These are phyloP conservation scores for Chaetodon trifascialis DNA, from an alignment of 2,113 vertebrate species.

Conservation along the genomic window DNA sequence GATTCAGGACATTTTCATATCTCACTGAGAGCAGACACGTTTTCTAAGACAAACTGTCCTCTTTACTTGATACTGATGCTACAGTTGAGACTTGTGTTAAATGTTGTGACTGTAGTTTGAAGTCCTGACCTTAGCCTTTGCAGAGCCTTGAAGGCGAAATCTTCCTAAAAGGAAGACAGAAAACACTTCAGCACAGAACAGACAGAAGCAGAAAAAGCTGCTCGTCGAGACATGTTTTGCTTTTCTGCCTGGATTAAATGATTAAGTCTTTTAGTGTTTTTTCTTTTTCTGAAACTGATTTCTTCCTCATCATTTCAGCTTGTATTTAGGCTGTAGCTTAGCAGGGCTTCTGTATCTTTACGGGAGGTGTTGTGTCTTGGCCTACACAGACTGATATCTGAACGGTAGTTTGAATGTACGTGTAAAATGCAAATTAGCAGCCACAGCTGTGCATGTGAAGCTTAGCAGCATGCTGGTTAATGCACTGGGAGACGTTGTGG, in stretches of 20 bases:
- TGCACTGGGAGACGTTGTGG: neutral
- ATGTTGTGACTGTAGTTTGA: conserved; percentile 3
- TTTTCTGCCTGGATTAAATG: neutral
- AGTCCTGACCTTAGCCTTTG: neutral
- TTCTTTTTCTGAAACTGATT: neutral
- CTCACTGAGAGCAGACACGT: neutral
- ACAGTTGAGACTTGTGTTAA: neutral
- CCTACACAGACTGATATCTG: neutral
- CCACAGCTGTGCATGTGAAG: neutral
- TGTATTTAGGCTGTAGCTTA: too few species aligned
- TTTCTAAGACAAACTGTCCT: neutral
- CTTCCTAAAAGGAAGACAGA: neutral
- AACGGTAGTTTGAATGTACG: neutral
- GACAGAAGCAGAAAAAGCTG: neutral
- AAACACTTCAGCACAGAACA: too few species aligned
- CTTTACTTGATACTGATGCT: neutral
- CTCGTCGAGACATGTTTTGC: neutral
- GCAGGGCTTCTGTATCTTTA: too few species aligned
- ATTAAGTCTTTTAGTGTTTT: neutral
- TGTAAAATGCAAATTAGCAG: neutral
- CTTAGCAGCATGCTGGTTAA: neutral
- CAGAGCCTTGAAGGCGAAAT: neutral
- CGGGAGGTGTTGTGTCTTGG: neutral
- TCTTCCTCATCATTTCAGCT: neutral
- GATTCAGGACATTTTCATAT: neutral